Evolutionary conservation across 1,140 invertebrate species (phyloP).

Genomic region (Ephestia elutella): DNA sequence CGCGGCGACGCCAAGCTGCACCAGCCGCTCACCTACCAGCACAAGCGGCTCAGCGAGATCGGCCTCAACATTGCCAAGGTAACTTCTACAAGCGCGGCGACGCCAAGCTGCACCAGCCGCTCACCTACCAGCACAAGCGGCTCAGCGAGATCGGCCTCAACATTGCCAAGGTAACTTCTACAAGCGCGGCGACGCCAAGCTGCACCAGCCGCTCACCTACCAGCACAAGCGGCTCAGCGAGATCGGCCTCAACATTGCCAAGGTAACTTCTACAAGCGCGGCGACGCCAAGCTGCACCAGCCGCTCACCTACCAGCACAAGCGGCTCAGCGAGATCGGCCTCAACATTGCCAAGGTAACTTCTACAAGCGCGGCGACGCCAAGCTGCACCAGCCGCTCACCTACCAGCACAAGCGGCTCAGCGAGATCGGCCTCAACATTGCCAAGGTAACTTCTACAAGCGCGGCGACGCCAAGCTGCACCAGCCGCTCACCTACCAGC

Average conservation of each 20-base stretch:
- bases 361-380: too few species aligned
- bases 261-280: constrained; percentile 76
- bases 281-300: constrained; percentile 82
- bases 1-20: constrained; percentile 83
- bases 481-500: too few species aligned
- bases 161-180: constrained; percentile 43
- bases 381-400: too few species aligned
- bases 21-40: constrained; percentile 83
- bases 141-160: constrained; percentile 74
- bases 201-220: constrained; percentile 84
- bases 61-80: constrained; percentile 57
- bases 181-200: constrained; percentile 83
- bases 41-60: constrained; percentile 78
- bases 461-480: too few species aligned
- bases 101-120: constrained; percentile 81
- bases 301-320: constrained; percentile 84
- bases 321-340: constrained; percentile 75
- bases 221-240: constrained; percentile 80
- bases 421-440: too few species aligned
- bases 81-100: constrained; percentile 79
- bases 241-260: constrained; percentile 54
- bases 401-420: too few species aligned
- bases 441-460: too few species aligned
- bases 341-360: constrained; percentile 52
- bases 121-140: constrained; percentile 83